Conservation (phyloP, 2,888 invertebrate species). For the Agrotis clavis region DNA sequence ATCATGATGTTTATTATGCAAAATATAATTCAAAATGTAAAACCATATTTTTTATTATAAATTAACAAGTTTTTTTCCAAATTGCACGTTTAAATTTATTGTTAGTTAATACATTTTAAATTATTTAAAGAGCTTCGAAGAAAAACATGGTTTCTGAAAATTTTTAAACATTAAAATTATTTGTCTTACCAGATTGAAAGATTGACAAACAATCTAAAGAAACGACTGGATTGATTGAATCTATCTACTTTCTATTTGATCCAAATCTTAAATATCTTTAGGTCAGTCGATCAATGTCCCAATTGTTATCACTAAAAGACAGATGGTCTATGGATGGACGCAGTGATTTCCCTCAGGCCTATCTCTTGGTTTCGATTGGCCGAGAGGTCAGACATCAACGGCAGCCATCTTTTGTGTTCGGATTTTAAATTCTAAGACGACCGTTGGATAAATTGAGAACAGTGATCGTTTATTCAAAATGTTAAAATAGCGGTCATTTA, state of each 20-base stretch:
- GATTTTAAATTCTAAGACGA: slow-evolving; percentile 19
- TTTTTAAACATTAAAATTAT: background rate
- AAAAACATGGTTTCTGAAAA: background rate
- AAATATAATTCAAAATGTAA: slow-evolving; percentile 68
- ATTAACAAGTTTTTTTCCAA: slow-evolving; percentile 67
- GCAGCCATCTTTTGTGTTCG: slow-evolving; percentile 25
- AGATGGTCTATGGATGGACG: slow-evolving; percentile 62
- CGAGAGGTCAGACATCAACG: slow-evolving; percentile 35
- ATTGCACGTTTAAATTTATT: slow-evolving; percentile 54
- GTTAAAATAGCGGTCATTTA: background rate
- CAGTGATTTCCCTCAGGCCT: slow-evolving; percentile 70
- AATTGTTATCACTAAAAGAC: slow-evolving; percentile 71
- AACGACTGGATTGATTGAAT: slow-evolving; percentile 42
- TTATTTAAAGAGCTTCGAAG: slow-evolving; percentile 1
- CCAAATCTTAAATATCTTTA: slow-evolving; percentile 48
- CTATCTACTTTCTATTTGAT: slow-evolving; percentile 35
- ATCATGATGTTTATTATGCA: slow-evolving; percentile 47
- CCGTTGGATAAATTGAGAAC: background rate
- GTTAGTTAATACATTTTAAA: slow-evolving; percentile 19
- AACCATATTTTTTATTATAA: slow-evolving; percentile 65
- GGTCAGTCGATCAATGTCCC: slow-evolving; percentile 71
- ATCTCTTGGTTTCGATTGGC: slow-evolving; percentile 25
- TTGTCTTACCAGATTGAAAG: slow-evolving; percentile 9
- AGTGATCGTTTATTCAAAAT: no score
- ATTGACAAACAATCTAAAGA: slow-evolving; percentile 29